Evolutionary conservation across 2,797 vertebrate genomes (phyloP).

Genomic region (Decapterus maruadsi): DNA sequence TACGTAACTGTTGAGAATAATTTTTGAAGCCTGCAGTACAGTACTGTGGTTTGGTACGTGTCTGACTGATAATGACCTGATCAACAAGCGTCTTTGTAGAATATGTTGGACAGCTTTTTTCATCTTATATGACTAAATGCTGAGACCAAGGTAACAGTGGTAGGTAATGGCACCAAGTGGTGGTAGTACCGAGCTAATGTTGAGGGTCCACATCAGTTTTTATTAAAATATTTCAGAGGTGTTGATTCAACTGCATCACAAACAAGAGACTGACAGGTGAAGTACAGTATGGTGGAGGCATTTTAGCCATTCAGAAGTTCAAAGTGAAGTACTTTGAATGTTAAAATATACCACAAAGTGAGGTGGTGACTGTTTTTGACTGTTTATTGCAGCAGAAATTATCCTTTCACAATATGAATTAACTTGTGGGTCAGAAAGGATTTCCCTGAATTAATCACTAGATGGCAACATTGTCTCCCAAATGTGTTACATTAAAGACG

Average conservation of each 20-base stretch:
- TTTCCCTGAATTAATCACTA: conserved; percentile 64
- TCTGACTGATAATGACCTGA: not conserved
- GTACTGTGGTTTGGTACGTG: not conserved
- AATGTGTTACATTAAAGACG: conserved; percentile 9
- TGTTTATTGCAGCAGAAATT: not conserved
- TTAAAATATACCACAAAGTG: not conserved
- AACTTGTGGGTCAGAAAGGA: not conserved
- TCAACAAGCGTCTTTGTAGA: not conserved
- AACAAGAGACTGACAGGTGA: too few relatives aligned
- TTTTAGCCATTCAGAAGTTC: too few relatives aligned
- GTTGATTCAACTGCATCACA: too few relatives aligned
- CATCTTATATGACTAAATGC: not conserved
- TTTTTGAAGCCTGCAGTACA: not conserved
- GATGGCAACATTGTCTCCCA: conserved; percentile 72
- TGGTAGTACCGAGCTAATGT: not conserved
- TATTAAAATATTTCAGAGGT: too few relatives aligned
- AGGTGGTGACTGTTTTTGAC: conserved; percentile 2
- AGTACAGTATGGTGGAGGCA: too few relatives aligned
- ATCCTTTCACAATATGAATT: not conserved
- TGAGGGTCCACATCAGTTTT: not conserved
- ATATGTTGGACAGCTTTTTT: not conserved
- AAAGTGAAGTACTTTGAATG: not conserved
- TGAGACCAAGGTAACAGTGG: not conserved
- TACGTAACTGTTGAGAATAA: not conserved
- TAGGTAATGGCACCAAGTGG: not conserved